Base-by-base conservation (phyloP, 2,888 invertebrate genomes). In the Xylocampa areola region DNA sequence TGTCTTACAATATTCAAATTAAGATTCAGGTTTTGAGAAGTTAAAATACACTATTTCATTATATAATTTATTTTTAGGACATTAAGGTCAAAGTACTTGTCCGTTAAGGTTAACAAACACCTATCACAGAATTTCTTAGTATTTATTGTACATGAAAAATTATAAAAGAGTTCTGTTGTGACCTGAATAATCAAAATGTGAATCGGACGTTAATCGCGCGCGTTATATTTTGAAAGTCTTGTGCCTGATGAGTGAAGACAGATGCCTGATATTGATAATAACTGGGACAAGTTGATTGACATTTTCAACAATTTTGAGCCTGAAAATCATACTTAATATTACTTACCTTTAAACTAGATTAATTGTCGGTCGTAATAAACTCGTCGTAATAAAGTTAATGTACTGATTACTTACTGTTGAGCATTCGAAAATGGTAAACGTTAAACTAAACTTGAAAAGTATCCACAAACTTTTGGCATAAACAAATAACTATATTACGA, bases 191-290 rank as follows among this genome's bases (percentile, higher is more conserved):
- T 55, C 71, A 67, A 75, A 65, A 68, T 64, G 65, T 77, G 73
- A 68, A 72, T 64, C 68, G 68, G 67, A 70, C 66, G 60, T 58
- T 62, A 49, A 54, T 71, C 59, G 69, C 66, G 66, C 76, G 73
- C 68, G 61, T 69, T 71, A 79, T 27, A 41, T 68, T 77, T 71
- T 79, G 76, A 78, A 75, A 79, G 68, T 79, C 64, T 63, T 61
- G 53, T 49, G 43, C 41, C 10, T 54, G 37, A n/a, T n/a, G n/a
- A n/a, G n/a, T n/a, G n/a, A 41, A 72, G 37, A 72, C 47, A 29
- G 41, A 47, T 48, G 48, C 14, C 32, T 39, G 53, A 30, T 62
- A 55, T 48, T 55, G 58, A 57, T 58, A 53, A 41, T 61, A 64
- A 60, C 32, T 63, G 37, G 60, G 63, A 59, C 55, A 44, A 41